Conservation (phyloP, 1,140 invertebrate genomes). For the Physella acuta region DNA sequence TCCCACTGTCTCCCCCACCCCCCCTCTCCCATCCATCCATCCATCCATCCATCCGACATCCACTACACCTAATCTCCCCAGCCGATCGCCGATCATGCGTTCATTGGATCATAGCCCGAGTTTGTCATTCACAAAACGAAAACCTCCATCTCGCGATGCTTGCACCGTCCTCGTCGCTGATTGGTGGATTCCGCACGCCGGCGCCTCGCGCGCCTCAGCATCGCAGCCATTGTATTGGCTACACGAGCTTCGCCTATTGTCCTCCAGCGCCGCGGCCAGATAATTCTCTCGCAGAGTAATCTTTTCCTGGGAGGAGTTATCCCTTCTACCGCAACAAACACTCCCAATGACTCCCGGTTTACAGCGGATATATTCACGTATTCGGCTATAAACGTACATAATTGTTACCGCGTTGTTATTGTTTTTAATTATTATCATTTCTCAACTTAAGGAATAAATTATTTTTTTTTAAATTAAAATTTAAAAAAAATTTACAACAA, state of each 20-base stretch:
- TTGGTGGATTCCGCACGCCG: not conserved
- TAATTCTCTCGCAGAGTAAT: slow-evolving; percentile 11
- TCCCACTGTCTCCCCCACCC: too few species aligned
- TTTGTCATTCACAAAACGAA: slow-evolving; percentile 15
- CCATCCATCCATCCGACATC: too few species aligned
- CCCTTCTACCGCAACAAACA: not conserved
- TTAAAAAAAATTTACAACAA: not conserved
- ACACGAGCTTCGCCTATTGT: slow-evolving; percentile 3
- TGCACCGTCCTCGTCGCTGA: not conserved
- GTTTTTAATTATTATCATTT: too few species aligned
- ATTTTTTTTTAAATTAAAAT: not conserved
- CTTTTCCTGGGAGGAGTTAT: slow-evolving; percentile 11
- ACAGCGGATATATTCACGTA: too few species aligned
- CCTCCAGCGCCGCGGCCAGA: not conserved
- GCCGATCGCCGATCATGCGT: too few species aligned
- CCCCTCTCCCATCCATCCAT: too few species aligned
- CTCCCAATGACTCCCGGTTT: too few species aligned
- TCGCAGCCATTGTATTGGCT: slow-evolving; percentile 14
- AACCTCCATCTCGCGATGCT: not conserved
- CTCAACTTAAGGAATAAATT: not conserved
- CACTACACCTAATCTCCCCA: too few species aligned
- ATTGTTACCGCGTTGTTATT: too few species aligned
- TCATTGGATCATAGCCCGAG: too few species aligned
- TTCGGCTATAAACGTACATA: too few species aligned
- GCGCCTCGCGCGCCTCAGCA: slow-evolving; percentile 2